Percentiles rank a stretch among this genome's conserved stretches.
These are phyloP conservation scores for Hippocampus comes DNA, from an alignment of 2,113 vertebrate species.

Conservation along the genomic window DNA sequence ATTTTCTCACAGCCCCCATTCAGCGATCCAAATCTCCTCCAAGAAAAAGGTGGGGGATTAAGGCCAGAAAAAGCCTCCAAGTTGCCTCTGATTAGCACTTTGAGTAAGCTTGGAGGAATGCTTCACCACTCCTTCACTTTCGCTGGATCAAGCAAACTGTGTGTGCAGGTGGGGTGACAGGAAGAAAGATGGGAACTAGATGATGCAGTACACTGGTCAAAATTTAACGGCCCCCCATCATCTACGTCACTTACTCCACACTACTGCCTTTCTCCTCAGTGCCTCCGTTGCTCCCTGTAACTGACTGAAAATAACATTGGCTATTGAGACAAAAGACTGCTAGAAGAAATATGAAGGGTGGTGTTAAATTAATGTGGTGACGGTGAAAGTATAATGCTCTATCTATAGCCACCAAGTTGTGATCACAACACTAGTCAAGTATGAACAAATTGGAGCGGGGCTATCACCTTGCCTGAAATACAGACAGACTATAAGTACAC, in stretches of 20 bases:
- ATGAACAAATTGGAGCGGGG: not conserved
- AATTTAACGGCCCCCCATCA: conserved; percentile 53
- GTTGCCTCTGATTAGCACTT: conserved; percentile 42
- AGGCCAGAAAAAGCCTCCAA: conserved; percentile 6
- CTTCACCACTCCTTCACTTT: conserved; percentile 13
- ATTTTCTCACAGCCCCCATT: conserved; percentile 10
- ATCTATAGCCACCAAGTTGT: conserved; percentile 12
- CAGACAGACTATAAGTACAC: conserved; percentile 13
- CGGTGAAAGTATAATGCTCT: not conserved
- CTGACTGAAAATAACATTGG: conserved; percentile 17
- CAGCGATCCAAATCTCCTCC: conserved; percentile 10
- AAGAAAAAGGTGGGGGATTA: conserved; percentile 12
- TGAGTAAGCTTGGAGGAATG: conserved; percentile 20
- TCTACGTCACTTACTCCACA: conserved; percentile 44
- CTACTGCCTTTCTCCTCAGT: conserved; percentile 2
- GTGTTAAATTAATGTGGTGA: not conserved
- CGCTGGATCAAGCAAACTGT: conserved; percentile 1
- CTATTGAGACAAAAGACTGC: conserved; percentile 16
- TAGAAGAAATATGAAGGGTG: conserved; percentile 21
- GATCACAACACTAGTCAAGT: conserved; percentile 14
- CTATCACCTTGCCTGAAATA: not conserved
- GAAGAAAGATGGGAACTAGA: conserved; percentile 10
- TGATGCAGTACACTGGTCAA: conserved; percentile 47
- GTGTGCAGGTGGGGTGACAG: conserved; percentile 9
- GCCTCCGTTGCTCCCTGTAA: conserved; percentile 15